phyloP scores from a whole-genome alignment of 1,140 invertebrate genomes.

The Archegozetes longisetosus region DNA sequence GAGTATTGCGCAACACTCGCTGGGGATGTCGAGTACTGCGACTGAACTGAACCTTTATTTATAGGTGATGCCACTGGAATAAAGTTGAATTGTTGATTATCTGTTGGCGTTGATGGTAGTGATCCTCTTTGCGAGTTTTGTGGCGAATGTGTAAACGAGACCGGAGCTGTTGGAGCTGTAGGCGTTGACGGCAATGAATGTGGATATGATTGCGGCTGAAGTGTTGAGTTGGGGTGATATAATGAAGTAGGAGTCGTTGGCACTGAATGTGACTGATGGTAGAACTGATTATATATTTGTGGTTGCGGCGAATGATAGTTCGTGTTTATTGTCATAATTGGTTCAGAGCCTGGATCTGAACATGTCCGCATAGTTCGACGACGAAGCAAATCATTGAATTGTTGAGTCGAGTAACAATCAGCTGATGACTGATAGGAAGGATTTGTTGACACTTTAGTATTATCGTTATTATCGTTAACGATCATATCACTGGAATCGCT shows the following conservation, averaged over 20 bases:
- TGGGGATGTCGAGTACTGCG: slow-evolving; percentile 8
- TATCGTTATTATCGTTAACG: neutral
- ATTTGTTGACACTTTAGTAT: neutral
- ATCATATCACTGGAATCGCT: neutral
- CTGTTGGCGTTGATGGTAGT: neutral
- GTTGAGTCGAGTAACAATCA: slow-evolving; percentile 8
- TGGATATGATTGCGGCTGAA: neutral
- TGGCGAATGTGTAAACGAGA: neutral
- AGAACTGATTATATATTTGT: neutral
- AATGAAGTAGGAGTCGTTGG: slow-evolving; percentile 9
- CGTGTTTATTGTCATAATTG: neutral
- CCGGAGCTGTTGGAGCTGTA: neutral
- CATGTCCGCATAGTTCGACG: neutral
- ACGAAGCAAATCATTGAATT: neutral
- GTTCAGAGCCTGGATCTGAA: neutral
- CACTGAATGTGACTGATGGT: slow-evolving; percentile 8
- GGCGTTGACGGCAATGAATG: neutral
- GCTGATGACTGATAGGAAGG: neutral
- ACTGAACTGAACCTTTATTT: slow-evolving; percentile 39
- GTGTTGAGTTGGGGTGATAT: neutral
- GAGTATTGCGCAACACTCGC: slow-evolving; percentile 29
- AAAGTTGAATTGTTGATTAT: neutral
- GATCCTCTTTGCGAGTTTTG: neutral
- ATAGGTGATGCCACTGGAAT: slow-evolving; percentile 25
- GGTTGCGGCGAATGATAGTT: neutral